These are phyloP conservation scores for Zophobas atratus DNA, from an alignment of 1,140 invertebrate species.

Conservation along the genomic window DNA sequence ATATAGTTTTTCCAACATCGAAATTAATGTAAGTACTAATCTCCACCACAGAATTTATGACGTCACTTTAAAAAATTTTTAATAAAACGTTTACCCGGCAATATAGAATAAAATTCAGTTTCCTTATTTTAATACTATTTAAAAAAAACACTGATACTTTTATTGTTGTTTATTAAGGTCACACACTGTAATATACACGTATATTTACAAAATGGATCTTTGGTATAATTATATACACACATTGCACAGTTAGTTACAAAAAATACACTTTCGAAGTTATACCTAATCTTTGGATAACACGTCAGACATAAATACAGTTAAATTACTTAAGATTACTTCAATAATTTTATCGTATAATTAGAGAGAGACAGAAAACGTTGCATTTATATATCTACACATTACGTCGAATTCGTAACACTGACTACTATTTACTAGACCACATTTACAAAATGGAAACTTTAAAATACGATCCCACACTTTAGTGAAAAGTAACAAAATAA, in stretches of 20 bases:
- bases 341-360: not conserved
- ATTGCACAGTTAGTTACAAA: constrained; percentile 40
- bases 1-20: no score
- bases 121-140: not conserved
- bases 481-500: no score
- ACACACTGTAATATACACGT: constrained; percentile 7
- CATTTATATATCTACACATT: not conserved
- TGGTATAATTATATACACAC: constrained; percentile 35
- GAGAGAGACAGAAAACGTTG: constrained; percentile 6
- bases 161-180: constrained; percentile 34
- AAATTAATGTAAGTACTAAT: no score
- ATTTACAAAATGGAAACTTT: not conserved
- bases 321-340: not conserved
- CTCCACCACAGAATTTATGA: no score
- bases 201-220: constrained; percentile 44
- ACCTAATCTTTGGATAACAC: constrained; percentile 38
- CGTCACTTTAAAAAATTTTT: no score
- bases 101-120: no score
- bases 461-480: no score
- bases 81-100: no score
- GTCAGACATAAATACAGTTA: constrained; percentile 17
- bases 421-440: not conserved
- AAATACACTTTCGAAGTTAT: not conserved
- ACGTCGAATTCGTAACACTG: no score
- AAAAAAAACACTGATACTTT: not conserved